A percentile compares a stretch with the other conserved stretches of the same genome.
Conservation (phyloP, 1,140 invertebrate genomes). For the Euura saliciscinereae region DNA sequence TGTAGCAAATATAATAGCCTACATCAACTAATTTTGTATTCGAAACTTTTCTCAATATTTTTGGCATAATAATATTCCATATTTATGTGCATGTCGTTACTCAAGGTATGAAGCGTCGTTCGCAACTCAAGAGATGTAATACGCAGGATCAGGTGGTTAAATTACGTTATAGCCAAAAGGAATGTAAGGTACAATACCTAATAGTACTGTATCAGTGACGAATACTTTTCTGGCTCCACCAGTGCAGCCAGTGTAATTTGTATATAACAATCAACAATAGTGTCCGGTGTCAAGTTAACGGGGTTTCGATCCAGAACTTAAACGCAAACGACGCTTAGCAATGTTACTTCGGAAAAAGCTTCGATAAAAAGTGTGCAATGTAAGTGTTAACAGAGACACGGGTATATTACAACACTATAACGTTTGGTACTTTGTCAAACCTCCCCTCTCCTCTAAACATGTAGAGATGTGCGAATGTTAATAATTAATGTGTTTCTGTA, state of each 20-base stretch:
- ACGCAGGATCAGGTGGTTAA: conserved; percentile 44
- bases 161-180: conserved; percentile 61
- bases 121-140: conserved; percentile 24
- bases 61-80: background rate
- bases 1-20: conserved; percentile 1
- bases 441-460: background rate
- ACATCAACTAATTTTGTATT: background rate
- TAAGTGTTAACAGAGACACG: background rate
- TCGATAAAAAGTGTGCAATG: background rate
- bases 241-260: conserved; percentile 49
- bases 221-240: conserved; percentile 30
- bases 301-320: background rate
- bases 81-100: background rate
- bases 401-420: background rate
- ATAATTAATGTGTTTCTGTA: background rate
- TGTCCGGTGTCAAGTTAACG: background rate
- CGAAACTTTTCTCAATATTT: background rate
- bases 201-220: conserved; percentile 44
- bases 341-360: background rate
- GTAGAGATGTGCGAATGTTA: conserved; percentile 1
- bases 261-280: background rate
- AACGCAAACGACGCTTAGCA: background rate
- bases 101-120: background rate
- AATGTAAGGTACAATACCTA: conserved; percentile 63
- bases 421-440: background rate